Evolutionary conservation across 2,797 vertebrate species (phyloP), one percentile per base, ranked within the genome.

Genomic region (Dipus sagitta): DNA sequence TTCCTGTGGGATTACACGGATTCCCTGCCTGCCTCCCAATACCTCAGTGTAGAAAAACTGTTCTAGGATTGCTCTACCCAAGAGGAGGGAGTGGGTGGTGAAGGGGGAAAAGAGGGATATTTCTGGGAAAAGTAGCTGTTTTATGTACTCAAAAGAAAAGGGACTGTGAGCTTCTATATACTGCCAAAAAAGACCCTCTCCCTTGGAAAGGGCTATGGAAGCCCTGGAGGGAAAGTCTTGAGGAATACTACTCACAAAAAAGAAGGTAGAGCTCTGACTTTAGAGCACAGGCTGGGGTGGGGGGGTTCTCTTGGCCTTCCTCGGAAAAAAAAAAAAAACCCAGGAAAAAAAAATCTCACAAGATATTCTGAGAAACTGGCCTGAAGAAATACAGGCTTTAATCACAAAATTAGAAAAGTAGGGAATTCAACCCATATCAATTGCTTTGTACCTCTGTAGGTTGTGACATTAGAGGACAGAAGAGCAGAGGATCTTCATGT

Each of bases 1-100:
- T 95, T 96, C 91, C 96, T 95, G 93, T 95, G 94, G 91, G 95
- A 96, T 97, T 95, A 85, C 87, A 96, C 94, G 85, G 91, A 97
- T 94, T 92, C 92, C 80, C 96, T 68, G 58, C 91, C 93, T 95
- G 92, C 81, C 65, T 96, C 81, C 77, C 81, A 92, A 58, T 86
- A 91, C 71, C 92, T 96, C 84, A 79, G 62, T 74, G 75, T 93
- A 91, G 92, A 92, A 76, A 78, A 90, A 91, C 95, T 95, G 60
- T 92, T 93, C 67, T 42, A 92, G 82, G 90, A 78, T 75, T 86
- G 58, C 77, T 84, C 80, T 92, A 68, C 88, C 76, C 68, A 65
- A 79, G 75, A 93, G 81, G 82, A 88, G n/a, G 86, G 88, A 95
- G 82, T 93, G 78, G 68, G 79, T 62, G 64, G 77, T 72, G 32